These are phyloP conservation scores for Apamea sordens DNA, from an alignment of 2,888 invertebrate species.

Conservation along the genomic window DNA sequence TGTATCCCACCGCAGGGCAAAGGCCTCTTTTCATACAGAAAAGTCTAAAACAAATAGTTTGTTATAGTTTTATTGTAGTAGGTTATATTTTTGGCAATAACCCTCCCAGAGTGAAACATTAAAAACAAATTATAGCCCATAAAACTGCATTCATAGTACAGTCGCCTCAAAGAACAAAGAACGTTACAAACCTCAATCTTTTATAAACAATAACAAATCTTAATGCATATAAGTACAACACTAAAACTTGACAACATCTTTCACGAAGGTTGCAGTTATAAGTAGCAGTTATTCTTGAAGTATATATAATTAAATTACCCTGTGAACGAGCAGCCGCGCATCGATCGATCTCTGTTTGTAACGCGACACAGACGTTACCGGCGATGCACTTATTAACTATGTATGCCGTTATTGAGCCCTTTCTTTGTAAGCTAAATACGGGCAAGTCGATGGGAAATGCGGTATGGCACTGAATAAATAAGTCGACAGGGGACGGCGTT, in stretches of 20 bases:
- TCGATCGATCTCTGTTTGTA: slow-evolving; percentile 38
- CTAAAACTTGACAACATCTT: slow-evolving; percentile 14
- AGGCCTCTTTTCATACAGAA: too few species aligned
- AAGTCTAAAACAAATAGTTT: too few species aligned
- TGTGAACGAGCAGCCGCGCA: slow-evolving; percentile 11
- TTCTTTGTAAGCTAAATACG: slow-evolving; percentile 37
- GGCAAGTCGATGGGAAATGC: slow-evolving; percentile 11
- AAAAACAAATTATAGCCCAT: background rate
- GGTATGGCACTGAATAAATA: slow-evolving; percentile 9
- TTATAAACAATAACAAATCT: slow-evolving; percentile 1
- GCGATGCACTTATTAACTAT: slow-evolving; percentile 51
- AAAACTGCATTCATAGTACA: background rate
- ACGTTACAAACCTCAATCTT: background rate
- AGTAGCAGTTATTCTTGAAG: slow-evolving; percentile 29
- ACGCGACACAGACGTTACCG: background rate
- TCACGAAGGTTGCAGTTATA: slow-evolving; percentile 33
- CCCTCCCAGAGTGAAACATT: background rate
- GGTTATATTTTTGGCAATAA: background rate
- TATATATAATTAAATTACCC: slow-evolving; percentile 53
- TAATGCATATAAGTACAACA: slow-evolving; percentile 28
- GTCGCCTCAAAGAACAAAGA: background rate
- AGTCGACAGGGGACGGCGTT: background rate
- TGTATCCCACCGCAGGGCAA: too few species aligned
- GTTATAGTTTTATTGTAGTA: background rate
- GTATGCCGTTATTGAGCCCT: slow-evolving; percentile 27